Evolutionary conservation across 1,140 invertebrate species (phyloP).

Genomic region (Drosophila pallidifrons): DNA sequence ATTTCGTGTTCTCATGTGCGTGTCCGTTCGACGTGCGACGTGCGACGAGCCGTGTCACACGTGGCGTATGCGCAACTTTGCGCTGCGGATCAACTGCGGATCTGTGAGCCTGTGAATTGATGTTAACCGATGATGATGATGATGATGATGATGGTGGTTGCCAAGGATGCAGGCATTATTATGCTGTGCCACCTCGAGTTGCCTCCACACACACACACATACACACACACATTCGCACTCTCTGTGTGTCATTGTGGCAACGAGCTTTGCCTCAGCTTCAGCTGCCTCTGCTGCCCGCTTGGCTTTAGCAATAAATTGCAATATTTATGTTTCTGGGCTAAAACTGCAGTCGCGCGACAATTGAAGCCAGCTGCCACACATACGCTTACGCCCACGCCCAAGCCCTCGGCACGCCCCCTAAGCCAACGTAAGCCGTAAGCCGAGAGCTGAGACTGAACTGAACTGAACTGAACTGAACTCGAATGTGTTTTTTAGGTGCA

Average conservation of each 20-base stretch:
- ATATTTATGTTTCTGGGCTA: constrained; percentile 81
- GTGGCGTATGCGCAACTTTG: constrained; percentile 50
- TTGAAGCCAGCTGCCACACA: constrained; percentile 42
- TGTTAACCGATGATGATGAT: no score
- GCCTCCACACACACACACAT: no score
- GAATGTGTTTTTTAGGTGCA: neutral
- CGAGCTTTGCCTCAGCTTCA: neutral
- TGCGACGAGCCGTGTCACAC: constrained; percentile 23
- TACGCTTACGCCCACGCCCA: no score
- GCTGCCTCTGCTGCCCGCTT: neutral
- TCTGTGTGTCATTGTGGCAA: constrained; percentile 2
- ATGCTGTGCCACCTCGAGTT: neutral
- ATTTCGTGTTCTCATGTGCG: constrained; percentile 47
- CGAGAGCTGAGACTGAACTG: neutral
- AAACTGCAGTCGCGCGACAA: constrained; percentile 66
- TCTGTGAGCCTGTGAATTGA: neutral
- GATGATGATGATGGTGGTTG: no score
- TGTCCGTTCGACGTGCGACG: neutral
- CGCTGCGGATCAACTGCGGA: neutral
- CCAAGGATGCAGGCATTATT: neutral
- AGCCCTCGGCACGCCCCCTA: no score
- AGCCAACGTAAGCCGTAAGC: no score
- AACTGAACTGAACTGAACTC: neutral
- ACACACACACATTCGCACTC: neutral
- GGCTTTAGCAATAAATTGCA: constrained; percentile 50